Evolutionary conservation across 2,113 vertebrate genomes (phyloP), one percentile per base, ranked within the genome.

Genomic region (Urocolius indicus): DNA sequence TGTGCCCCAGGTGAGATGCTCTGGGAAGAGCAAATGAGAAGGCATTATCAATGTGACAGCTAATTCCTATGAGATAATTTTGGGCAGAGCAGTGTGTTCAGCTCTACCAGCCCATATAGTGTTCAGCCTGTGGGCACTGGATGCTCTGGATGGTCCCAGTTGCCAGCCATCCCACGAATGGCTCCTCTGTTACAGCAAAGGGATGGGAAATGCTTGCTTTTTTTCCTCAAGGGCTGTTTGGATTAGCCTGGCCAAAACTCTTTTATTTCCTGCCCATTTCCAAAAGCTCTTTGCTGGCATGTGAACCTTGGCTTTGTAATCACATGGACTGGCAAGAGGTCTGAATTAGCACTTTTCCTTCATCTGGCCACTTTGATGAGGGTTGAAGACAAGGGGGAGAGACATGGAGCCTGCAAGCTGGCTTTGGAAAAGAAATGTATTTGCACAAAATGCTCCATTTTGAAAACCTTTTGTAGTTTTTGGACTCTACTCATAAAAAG

Each of bases 61-160:
- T 74, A 7, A 68, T 55, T 89, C 22, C 57, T 71, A 3, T 4
- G 9, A 23, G 38, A 46, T 62, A 59, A 30, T 52, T 72, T 52
- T 24, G 52, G 48, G 23, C 26, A 41, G 55, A 52, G 20, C 79
- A 80, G 29, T 24, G 12, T 58, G 30, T 59, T 73, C 8, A 46
- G 34, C 45, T 71, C 86, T 71, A 74, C 6, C 5, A 7, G 16
- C 11, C 26, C 0, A 3, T 0, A 0, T 1, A 9, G 67, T 0
- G 0, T 62, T 91, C 54, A 88, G 20, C 45, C 61, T 6, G 1
- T 38, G 69, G 69, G 61, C 1, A 1, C 2, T 34, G 38, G 41
- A 62, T 76, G 32, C 32, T 82, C 38, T 0, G 0, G n/a, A 22
- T 24, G 12, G 26, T 68, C 75, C n/a, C 13, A 69, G 38, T 15